phyloP scores from a whole-genome alignment of 2,888 invertebrate species.

The Crematogaster levior region DNA sequence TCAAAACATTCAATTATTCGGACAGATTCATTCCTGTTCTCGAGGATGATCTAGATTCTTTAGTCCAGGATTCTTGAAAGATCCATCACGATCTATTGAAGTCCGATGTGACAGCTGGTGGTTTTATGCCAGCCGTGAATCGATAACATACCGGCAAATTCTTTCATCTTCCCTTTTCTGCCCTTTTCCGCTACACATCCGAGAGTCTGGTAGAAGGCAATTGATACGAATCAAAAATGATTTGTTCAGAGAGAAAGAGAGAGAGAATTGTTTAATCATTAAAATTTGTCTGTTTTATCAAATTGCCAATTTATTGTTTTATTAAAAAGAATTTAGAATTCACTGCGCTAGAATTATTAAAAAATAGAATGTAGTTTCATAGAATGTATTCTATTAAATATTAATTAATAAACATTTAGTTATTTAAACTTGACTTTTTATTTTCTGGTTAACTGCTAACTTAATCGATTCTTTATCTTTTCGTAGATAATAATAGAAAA shows the following conservation, averaged over 20 bases:
- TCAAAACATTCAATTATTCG: conserved; percentile 76
- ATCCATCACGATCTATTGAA: conserved; percentile 68
- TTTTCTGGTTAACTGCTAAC: no score
- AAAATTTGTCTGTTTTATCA: background rate
- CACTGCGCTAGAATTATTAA: background rate
- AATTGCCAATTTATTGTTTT: background rate
- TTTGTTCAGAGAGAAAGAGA: background rate
- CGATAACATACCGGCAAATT: background rate
- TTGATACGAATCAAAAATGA: background rate
- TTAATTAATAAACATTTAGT: background rate
- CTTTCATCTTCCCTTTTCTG: background rate
- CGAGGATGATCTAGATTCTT: conserved; percentile 40
- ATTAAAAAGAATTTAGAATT: background rate
- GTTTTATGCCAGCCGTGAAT: conserved; percentile 6
- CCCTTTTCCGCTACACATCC: background rate
- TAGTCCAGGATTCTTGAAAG: conserved; percentile 62
- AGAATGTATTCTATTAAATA: background rate
- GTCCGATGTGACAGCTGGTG: conserved; percentile 58
- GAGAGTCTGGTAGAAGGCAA: conserved; percentile 8
- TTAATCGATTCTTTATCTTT: no score
- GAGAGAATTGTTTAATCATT: background rate
- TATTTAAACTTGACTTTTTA: no score
- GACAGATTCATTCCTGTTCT: conserved; percentile 65
- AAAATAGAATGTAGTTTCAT: background rate
- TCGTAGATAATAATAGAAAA: no score